A percentile compares a stretch with the other conserved stretches of the same genome.
phyloP scores from a whole-genome alignment of 2,113 vertebrate genomes.

The Melanocharis versteri region DNA sequence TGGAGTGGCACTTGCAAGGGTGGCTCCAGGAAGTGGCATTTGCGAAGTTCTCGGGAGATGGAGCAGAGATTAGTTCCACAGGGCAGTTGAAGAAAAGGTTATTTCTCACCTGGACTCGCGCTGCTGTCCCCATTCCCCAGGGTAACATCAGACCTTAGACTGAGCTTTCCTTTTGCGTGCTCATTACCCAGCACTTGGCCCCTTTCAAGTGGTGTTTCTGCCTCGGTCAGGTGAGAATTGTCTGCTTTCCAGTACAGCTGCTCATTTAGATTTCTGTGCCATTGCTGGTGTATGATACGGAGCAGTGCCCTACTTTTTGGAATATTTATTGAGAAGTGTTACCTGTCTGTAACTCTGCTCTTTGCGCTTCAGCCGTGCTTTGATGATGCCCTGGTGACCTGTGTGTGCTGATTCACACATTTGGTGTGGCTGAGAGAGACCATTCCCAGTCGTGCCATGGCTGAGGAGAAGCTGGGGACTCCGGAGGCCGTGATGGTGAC shows the following conservation, averaged over 20 bases:
- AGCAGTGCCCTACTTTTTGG: neutral
- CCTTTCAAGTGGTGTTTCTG: neutral
- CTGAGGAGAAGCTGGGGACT: neutral
- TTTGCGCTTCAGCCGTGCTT: too few species aligned
- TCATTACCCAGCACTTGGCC: neutral
- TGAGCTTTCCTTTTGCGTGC: neutral
- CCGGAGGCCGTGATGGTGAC: accelerated
- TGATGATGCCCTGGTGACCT: neutral
- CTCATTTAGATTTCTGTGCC: neutral
- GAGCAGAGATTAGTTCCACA: neutral
- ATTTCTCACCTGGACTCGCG: neutral
- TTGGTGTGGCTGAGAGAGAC: neutral
- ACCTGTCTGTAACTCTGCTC: accelerated
- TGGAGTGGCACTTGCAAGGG: accelerated
- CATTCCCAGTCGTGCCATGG: neutral
- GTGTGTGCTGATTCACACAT: neutral
- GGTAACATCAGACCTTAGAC: too few species aligned
- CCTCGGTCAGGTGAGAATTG: too few species aligned
- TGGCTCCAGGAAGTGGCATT: neutral
- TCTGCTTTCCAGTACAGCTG: neutral
- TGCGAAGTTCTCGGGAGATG: neutral
- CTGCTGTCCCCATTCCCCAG: neutral
- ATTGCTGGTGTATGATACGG: accelerated
- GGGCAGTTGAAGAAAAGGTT: accelerated
- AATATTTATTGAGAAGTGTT: neutral